Evolutionary conservation across 2,113 vertebrate genomes (phyloP).

Genomic region (Prietella phreatophila): DNA sequence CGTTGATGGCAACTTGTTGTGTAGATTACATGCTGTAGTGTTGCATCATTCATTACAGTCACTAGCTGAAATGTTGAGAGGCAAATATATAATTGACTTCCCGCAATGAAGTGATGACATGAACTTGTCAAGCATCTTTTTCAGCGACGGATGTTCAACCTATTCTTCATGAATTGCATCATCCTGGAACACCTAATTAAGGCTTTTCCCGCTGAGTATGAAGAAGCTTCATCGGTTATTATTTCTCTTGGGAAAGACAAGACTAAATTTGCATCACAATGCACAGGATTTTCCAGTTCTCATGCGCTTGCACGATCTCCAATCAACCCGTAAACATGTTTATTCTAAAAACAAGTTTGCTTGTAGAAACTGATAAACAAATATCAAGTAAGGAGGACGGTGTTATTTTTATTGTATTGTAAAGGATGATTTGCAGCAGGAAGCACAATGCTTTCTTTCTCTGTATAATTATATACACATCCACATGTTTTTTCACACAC

Average conservation of each 20-base stretch:
- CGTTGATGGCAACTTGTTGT: not conserved
- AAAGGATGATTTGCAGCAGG: not conserved
- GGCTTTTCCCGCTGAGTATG: not conserved
- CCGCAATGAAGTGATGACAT: not conserved
- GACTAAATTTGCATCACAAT: conserved; percentile 53
- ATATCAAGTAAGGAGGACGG: not conserved
- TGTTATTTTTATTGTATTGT: not conserved
- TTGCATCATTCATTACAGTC: not conserved
- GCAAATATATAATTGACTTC: not conserved
- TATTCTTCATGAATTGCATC: not conserved
- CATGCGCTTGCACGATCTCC: not conserved
- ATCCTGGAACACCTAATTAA: conserved; percentile 1
- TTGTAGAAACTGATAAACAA: not conserved
- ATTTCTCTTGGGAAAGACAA: conserved; percentile 70
- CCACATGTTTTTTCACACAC: not conserved
- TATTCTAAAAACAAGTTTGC: not conserved
- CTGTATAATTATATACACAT: conserved; percentile 9
- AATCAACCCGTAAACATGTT: not conserved
- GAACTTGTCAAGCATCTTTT: not conserved
- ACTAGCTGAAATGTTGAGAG: not conserved
- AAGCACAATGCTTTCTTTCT: conserved; percentile 7
- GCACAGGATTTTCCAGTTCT: not conserved
- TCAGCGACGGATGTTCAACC: not conserved
- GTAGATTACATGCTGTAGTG: not conserved
- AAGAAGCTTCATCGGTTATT: conserved; percentile 11